Base-by-base conservation (phyloP, 1,140 invertebrate genomes). In the Eubasilissa regina region DNA sequence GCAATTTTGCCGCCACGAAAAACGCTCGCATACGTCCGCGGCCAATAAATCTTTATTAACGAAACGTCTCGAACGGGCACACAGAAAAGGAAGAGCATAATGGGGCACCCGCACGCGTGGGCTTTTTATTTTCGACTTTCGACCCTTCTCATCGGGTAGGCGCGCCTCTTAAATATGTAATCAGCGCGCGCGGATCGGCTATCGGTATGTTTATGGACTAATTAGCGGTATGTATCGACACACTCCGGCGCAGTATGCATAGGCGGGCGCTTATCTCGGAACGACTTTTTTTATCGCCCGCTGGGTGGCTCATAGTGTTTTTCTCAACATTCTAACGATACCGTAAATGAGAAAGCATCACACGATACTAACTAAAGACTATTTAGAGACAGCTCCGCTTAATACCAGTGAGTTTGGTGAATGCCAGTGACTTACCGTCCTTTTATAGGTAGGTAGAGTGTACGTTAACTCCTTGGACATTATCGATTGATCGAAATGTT, bases 191-290 rank as follows among this genome's bases (percentile, higher is more conserved):
- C 70, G 68, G 80, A 81, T 81, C 80, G 58, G 62, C 74, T 72
- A 77, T 78, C 77, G 72, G 77, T 81, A 81, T 81, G 80, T 81
- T 81, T 81, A 81, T 81, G 77, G 77, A 78, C 80, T 81, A 81
- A 81, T 81, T 81, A 81, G 80, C 77, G 73, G 80, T 78, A 64
- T 81, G 80, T 81, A 70, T 76, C 35, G 62, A 47, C 66, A 13
- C 66, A 70, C 66, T 19, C 66, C 47, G 17, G 44, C 17, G 13
- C 12, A 25, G 15, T 70, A 51, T 19, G 47, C 44, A 51, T 51
- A 51, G 48, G 44, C 13, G 62, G 17, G 13, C 66, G 1, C 43
- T 70, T 70, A 70, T 70, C 66, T 70, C 43, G 43, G 44, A 43
- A 48, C 66, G 17, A 51, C 66, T 70, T 70, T 70, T 70, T 70